Evolutionary conservation across 2,113 vertebrate species (phyloP), one percentile per base, ranked within the genome.

Genomic region (Ceratotherium simum): DNA sequence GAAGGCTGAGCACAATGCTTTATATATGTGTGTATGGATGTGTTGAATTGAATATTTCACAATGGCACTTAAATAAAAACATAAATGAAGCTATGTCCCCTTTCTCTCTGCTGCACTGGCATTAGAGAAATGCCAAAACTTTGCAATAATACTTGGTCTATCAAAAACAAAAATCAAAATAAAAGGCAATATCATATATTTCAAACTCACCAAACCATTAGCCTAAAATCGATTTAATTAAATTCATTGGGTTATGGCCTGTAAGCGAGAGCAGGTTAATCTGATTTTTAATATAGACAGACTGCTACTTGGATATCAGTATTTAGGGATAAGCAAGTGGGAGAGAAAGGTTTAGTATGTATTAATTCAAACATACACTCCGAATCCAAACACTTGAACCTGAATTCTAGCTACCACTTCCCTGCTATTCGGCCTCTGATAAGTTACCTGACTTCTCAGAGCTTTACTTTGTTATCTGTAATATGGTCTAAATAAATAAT

Each of bases 101-200:
- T 51, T 86, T 73, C 54, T n/a, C 23, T 75, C 69, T 79, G 11
- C 20, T 23, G 6, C 65, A 33, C 0, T 84, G 42, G 25, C 51
- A 65, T 86, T 76, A 86, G 9, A 51, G 64, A 95, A 87, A 90
- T 84, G 78, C 5, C n/a, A 80, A 73, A 72, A 67, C 8, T 67
- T 29, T 42, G 7, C 80, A 95, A 36, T 46, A 72, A 89, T 64
- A 46, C n/a, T 65, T 81, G 36, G 36, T 11, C 18, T 95, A 95
- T 94, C 33, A 54, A 79, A 90, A 97, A 8, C 42, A 85, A 94
- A 91, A 90, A 58, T 81, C 79, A 95, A 70, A 87, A 91, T 29
- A 76, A 21, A 91, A 85, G 21, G 60, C n/a, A 85, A 10, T 75
- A 86, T 29, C 29, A 23, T 70, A 76, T 18, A 78, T 78, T 94